Base-by-base conservation (phyloP, 2,797 vertebrate species). In the Chiroxiphia lanceolata region DNA sequence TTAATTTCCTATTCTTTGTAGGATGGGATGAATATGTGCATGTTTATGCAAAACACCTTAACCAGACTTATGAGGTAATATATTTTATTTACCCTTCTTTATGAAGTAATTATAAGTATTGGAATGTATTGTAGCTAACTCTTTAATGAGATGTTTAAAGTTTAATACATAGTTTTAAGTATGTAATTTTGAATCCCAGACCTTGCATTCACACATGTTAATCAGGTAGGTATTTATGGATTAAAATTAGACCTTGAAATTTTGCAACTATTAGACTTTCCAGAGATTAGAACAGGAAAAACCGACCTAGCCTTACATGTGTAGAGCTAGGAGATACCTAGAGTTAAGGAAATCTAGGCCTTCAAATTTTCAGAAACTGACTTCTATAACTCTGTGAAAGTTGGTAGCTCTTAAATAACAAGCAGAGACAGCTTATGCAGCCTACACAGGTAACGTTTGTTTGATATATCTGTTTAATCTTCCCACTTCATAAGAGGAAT, bases 11-110 rank as follows among this genome's bases (percentile, higher is more conserved):
- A 3, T 97, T 95, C 63, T 94, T 98, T 97, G 67, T 94, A 99
- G 99, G 99, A 99, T 93, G 99, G 99, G 69, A 98, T 99, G 97
- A 97, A 98, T 96, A 98, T 99, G 98, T 99, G 99, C 82, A 99
- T 99, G 99, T 99, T 99, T 94, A 99, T 99, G 99, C 99, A 99
- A 97, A 99, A 98, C 93, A 97, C 98, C 72, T 98, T 99, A 83
- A 99, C 98, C 86, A 98, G 99, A 94, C 97, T 99, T 31, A 98
- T 98, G 96, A 99, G 99, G 99, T 99, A 98, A 92, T 96, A 19
- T 87, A 70, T 94, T 81, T 86, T 91, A 57, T 92, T 90, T 97
- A 51, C 78, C 19, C 7, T 64, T 94, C 84, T 77, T 90, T 81
- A 60, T 69, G 21, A 88, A 94, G 75, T 68, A 89, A 82, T 93